These are phyloP conservation scores for Agrochola macilenta DNA, from an alignment of 2,888 invertebrate species.

Conservation along the genomic window DNA sequence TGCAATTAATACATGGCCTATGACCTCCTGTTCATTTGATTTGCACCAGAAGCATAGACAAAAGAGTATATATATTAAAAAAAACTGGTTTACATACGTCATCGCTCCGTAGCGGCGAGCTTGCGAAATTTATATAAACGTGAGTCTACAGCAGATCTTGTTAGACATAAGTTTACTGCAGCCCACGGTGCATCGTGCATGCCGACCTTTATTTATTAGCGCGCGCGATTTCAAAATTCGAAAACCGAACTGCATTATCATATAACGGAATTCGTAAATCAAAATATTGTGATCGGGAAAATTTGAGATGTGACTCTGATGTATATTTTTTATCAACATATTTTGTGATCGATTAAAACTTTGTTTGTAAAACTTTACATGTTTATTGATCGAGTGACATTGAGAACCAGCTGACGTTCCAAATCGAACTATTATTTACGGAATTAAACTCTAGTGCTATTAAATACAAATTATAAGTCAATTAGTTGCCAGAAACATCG, in stretches of 20 bases:
- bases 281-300: conserved; percentile 11
- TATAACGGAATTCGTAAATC: conserved; percentile 16
- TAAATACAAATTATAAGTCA: conserved; percentile 67
- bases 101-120: conserved; percentile 38
- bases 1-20: conserved; percentile 25
- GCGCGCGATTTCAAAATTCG: conserved; percentile 58
- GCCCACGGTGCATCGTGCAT: conserved; percentile 58
- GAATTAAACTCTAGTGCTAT: conserved; percentile 61
- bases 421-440: conserved; percentile 47
- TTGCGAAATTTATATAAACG: conserved; percentile 74
- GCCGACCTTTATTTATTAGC: conserved; percentile 51
- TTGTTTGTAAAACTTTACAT: conserved; percentile 1
- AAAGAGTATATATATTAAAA: conserved; percentile 37
- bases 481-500: conserved; percentile 62
- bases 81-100: conserved; percentile 64
- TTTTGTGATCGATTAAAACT: background rate
- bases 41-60: conserved; percentile 42
- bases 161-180: conserved; percentile 66
- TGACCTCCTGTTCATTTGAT: conserved; percentile 30
- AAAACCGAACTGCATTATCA: conserved; percentile 14
- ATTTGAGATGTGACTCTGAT: conserved; percentile 49
- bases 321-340: background rate
- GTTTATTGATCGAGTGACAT: conserved; percentile 47
- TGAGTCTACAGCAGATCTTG: conserved; percentile 51
- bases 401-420: conserved; percentile 47